Evolutionary conservation across 2,797 vertebrate species (phyloP).

Genomic region (Pipistrellus kuhlii): DNA sequence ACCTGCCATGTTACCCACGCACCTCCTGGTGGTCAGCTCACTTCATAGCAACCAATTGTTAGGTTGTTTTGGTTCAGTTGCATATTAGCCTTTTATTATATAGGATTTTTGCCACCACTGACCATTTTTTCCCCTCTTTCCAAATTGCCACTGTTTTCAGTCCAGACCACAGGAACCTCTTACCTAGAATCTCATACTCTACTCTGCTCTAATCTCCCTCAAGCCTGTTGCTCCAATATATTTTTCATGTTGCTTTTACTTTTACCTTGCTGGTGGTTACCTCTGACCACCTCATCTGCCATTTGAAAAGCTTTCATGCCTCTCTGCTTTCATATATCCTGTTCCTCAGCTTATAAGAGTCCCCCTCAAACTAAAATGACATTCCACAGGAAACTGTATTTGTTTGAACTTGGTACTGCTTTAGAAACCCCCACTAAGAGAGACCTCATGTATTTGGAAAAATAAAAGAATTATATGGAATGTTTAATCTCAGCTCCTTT

Average conservation of each 20-base stretch:
- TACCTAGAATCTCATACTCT: background rate
- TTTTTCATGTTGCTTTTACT: background rate
- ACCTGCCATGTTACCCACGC: too few relatives aligned
- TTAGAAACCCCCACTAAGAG: background rate
- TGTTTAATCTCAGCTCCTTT: background rate
- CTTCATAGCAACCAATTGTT: too few relatives aligned
- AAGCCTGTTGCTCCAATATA: background rate
- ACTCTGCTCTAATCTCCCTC: background rate
- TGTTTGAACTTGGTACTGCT: background rate
- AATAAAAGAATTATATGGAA: slow-evolving; percentile 32
- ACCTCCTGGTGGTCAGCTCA: too few relatives aligned
- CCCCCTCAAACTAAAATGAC: background rate
- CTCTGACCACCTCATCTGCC: background rate
- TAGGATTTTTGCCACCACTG: too few relatives aligned
- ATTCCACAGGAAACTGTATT: background rate
- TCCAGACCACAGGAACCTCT: background rate
- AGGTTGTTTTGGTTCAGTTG: too few relatives aligned
- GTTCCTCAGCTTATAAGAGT: background rate
- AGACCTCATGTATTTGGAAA: background rate
- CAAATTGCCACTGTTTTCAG: background rate
- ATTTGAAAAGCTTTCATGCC: background rate
- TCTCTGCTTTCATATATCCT: background rate
- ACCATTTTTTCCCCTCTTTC: background rate
- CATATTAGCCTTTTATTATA: too few relatives aligned
- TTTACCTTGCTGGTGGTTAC: background rate